A percentile compares a stretch with the other conserved stretches of the same genome.
Conservation (phyloP, 2,888 invertebrate species). For the Euplagia quadripunctaria region DNA sequence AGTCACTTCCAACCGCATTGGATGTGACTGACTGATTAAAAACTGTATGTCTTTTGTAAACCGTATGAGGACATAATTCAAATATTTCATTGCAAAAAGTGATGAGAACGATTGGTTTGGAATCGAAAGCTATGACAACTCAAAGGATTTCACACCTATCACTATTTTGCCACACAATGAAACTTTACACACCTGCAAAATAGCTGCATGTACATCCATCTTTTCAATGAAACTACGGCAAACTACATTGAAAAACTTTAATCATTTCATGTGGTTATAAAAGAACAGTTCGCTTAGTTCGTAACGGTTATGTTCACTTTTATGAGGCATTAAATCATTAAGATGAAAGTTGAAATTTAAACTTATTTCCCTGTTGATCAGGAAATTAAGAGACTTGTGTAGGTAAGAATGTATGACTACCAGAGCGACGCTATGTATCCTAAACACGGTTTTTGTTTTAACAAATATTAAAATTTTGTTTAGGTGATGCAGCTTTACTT, state of each 20-base stretch:
- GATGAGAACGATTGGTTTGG: too few species aligned
- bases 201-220: too few species aligned
- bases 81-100: too few species aligned
- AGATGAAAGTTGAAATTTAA: constrained; percentile 15
- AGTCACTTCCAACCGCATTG: too few species aligned
- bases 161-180: too few species aligned
- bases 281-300: constrained; percentile 27
- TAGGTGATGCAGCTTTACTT: too few species aligned
- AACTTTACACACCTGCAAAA: too few species aligned
- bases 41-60: too few species aligned
- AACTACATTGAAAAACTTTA: not conserved
- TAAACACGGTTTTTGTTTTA: not conserved
- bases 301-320: constrained; percentile 21
- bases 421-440: not conserved
- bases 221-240: not conserved
- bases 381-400: not conserved
- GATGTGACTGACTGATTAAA: too few species aligned
- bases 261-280: constrained; percentile 22
- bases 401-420: not conserved
- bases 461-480: not conserved
- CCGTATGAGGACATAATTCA: too few species aligned
- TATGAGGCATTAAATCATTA: constrained; percentile 23
- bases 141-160: too few species aligned
- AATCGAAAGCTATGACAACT: too few species aligned
- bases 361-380: constrained; percentile 1